A percentile compares a stretch with the other conserved stretches of the same genome.
Conservation (phyloP, 2,113 vertebrate species). For the Lepisosteus oculatus region DNA sequence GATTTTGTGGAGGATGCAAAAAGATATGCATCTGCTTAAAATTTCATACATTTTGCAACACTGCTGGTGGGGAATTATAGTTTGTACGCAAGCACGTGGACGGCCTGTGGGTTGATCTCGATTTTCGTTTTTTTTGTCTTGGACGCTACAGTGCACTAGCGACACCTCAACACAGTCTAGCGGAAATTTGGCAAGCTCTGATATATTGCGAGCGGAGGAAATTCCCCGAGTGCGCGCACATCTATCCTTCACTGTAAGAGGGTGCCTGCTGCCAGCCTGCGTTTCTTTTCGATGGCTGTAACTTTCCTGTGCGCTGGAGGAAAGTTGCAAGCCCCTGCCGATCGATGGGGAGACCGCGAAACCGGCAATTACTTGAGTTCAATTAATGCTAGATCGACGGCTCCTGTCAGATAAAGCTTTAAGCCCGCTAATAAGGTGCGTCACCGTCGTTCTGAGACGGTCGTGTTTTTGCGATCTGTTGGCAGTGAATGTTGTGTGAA, state of each 20-base stretch:
- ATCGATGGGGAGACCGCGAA: constrained; percentile 3
- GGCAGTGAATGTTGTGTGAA: background rate
- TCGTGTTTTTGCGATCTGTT: too few species aligned
- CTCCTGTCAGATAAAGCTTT: background rate
- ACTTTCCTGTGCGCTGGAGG: background rate
- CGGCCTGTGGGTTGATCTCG: background rate
- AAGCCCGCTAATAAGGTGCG: background rate
- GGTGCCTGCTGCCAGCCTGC: background rate
- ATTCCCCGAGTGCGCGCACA: background rate
- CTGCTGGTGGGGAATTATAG: background rate
- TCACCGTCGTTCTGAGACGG: background rate
- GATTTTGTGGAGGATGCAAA: background rate
- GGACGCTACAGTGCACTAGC: background rate
- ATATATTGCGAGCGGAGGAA: background rate
- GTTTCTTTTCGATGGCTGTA: background rate
- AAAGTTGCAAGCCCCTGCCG: background rate
- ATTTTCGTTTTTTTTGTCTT: background rate
- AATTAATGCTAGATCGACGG: background rate
- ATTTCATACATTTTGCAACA: background rate
- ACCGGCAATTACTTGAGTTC: background rate
- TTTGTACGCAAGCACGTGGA: background rate
- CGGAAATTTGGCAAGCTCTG: background rate
- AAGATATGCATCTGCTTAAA: background rate
- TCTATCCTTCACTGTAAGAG: background rate
- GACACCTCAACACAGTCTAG: background rate